These are phyloP conservation scores for Ochotona curzoniae DNA, from an alignment of 2,113 vertebrate species.

Conservation along the genomic window DNA sequence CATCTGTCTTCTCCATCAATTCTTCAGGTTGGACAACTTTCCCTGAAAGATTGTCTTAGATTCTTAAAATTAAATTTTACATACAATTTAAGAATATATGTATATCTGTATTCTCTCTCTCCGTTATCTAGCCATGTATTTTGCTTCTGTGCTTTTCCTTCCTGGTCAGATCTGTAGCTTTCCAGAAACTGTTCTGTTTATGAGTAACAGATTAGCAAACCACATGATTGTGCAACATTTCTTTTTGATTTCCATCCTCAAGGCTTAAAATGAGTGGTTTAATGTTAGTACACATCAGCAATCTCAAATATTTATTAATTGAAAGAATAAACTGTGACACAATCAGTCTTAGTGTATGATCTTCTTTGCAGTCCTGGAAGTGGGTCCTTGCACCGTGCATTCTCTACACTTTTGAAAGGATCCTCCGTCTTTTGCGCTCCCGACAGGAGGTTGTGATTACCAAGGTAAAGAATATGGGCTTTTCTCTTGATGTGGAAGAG, in stretches of 20 bases:
- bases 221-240: background rate
- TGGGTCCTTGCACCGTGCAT: constrained; percentile 92
- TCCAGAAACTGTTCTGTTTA: constrained; percentile 15
- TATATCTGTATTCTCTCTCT: background rate
- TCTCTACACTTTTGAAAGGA: constrained; percentile 92
- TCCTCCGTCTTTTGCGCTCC: constrained; percentile 91
- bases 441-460: constrained; percentile 90
- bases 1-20: background rate
- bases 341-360: background rate
- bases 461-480: constrained; percentile 87
- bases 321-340: background rate
- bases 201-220: constrained; percentile 30
- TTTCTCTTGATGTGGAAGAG: background rate
- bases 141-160: constrained; percentile 43
- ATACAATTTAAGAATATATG: background rate
- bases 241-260: background rate
- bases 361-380: constrained; percentile 91
- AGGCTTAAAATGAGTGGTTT: constrained; percentile 34
- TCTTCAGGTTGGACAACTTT: constrained; percentile 4
- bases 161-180: constrained; percentile 11
- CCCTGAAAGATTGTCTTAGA: constrained; percentile 39
- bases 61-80: constrained; percentile 49
- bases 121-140: background rate
- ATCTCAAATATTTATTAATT: constrained; percentile 24
- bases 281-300: background rate